These are phyloP conservation scores for Microplitis manilae DNA, from an alignment of 2,888 invertebrate genomes.

Conservation along the genomic window DNA sequence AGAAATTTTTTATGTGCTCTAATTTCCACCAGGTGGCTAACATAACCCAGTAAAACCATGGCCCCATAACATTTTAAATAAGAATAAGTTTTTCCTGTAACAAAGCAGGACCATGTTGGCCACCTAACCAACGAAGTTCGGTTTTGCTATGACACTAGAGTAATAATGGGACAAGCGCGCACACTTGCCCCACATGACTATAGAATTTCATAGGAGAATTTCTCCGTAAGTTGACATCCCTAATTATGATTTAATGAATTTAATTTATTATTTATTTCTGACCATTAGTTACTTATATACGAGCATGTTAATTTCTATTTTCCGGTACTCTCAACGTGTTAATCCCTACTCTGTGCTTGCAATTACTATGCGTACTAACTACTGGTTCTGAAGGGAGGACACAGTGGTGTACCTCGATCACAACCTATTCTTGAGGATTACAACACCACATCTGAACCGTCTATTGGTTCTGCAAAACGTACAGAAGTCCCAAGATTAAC, in stretches of 20 bases:
- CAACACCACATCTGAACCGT: constrained; percentile 66
- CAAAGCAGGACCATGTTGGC: no score
- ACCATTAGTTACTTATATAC: constrained; percentile 32
- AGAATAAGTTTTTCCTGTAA: no score
- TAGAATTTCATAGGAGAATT: no score
- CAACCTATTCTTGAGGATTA: constrained; percentile 71
- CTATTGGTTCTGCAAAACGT: constrained; percentile 66
- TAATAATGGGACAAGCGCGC: no score
- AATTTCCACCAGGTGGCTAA: no score
- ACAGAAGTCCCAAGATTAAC: constrained; percentile 64
- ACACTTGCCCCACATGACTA: no score
- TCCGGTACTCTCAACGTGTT: constrained; percentile 60
- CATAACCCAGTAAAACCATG: no score
- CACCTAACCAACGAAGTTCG: no score
- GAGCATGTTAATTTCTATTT: constrained; percentile 55
- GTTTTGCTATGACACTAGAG: no score
- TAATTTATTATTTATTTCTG: neutral
- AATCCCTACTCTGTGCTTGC: constrained; percentile 65
- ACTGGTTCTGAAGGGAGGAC: constrained; percentile 71
- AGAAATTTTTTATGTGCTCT: no score
- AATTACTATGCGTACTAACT: constrained; percentile 70
- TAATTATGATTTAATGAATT: neutral
- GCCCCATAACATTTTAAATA: no score
- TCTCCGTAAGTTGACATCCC: neutral
- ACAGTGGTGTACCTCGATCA: constrained; percentile 69